Conservation (phyloP, 2,113 vertebrate species). For the Raja brachyura region DNA sequence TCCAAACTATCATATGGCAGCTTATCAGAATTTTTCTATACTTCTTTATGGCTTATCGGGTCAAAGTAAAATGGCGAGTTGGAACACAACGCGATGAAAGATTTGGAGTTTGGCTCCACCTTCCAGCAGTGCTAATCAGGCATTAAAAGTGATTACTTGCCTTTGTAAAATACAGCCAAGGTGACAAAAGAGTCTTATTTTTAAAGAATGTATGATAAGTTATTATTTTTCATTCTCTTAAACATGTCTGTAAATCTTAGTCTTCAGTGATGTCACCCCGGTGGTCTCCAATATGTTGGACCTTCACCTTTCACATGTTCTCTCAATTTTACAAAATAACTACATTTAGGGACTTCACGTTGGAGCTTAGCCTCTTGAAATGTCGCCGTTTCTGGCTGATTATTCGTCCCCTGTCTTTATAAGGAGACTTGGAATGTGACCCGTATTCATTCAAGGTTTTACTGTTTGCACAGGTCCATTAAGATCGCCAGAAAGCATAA, state of each 20-base stretch:
- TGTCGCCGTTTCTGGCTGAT: background rate
- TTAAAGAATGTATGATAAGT: background rate
- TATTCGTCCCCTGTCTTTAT: background rate
- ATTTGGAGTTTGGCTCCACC: background rate
- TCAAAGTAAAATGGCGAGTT: background rate
- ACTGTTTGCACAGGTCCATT: background rate
- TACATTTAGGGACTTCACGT: background rate
- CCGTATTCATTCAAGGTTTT: background rate
- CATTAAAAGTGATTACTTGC: background rate
- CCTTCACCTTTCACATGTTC: background rate
- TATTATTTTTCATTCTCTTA: background rate
- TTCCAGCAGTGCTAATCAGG: background rate
- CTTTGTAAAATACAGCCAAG: background rate
- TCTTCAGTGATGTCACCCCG: background rate
- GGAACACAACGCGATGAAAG: background rate
- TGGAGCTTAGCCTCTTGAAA: background rate
- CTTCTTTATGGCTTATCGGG: background rate
- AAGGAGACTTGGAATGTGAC: conserved; percentile 17
- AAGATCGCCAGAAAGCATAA: background rate
- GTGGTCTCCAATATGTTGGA: background rate
- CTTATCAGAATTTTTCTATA: background rate
- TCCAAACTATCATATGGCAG: too few species aligned
- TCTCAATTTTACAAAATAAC: background rate
- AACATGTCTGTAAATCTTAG: background rate
- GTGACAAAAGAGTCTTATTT: background rate